phyloP scores from a whole-genome alignment of 1,140 invertebrate genomes.

The Listronotus bonariensis region DNA sequence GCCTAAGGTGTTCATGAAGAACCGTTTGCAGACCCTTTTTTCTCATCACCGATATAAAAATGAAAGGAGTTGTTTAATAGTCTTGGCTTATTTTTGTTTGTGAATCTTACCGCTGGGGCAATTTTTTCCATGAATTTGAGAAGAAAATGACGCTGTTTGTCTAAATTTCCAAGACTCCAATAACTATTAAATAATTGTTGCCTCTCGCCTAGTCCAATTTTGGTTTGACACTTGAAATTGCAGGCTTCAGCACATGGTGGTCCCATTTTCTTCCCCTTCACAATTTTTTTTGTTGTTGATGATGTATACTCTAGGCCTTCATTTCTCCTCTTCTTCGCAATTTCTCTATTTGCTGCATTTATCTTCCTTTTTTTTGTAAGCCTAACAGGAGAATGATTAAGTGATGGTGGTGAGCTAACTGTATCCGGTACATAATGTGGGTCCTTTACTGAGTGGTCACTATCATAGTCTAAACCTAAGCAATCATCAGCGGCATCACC shows the following conservation, averaged over 20 bases:
- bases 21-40: no score
- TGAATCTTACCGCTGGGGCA: slow-evolving; percentile 7
- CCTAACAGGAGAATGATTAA: not conserved
- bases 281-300: no score
- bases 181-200: not conserved
- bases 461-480: slow-evolving; percentile 8
- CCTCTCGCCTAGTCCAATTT: no score
- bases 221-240: no score
- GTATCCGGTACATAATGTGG: slow-evolving; percentile 3
- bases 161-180: not conserved
- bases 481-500: slow-evolving; percentile 7
- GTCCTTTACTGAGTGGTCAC: slow-evolving; percentile 3
- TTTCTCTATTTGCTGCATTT: no score
- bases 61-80: slow-evolving; percentile 14
- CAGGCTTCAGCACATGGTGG: no score
- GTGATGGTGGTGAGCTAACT: slow-evolving; percentile 1
- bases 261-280: no score
- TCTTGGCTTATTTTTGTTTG: not conserved
- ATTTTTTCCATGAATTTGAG: slow-evolving; percentile 12
- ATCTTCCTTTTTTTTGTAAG: slow-evolving; percentile 11
- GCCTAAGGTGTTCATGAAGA: slow-evolving; percentile 7
- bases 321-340: no score
- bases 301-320: no score
- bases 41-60: slow-evolving; percentile 2
- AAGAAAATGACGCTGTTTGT: slow-evolving; percentile 10